phyloP scores from a whole-genome alignment of 2,888 invertebrate genomes.

The Cerceris ruficornis region DNA sequence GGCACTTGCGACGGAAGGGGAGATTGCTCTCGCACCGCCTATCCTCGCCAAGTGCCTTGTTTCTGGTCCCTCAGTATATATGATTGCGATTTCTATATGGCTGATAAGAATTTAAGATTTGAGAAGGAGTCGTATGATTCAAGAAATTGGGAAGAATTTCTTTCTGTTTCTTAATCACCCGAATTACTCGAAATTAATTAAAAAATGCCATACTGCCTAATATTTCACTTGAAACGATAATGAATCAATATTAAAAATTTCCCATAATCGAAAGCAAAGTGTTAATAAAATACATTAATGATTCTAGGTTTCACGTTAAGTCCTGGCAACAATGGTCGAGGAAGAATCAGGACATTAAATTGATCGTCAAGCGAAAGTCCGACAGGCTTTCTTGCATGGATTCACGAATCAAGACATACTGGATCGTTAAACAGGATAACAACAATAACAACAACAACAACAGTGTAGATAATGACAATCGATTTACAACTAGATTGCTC shows the following conservation, averaged over 20 bases:
- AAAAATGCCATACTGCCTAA: neutral
- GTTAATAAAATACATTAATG: neutral
- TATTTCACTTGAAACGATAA: neutral
- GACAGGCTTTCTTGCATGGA: neutral
- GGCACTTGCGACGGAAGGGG: too few relatives aligned
- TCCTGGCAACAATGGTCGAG: conserved; percentile 75
- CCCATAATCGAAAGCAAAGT: neutral
- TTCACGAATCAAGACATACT: neutral
- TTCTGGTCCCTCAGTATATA: too few relatives aligned
- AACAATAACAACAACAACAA: conserved; percentile 52
- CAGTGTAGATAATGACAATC: conserved; percentile 25
- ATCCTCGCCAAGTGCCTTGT: neutral
- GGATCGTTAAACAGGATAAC: conserved; percentile 24
- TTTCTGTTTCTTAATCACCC: too few relatives aligned
- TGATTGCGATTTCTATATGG: too few relatives aligned
- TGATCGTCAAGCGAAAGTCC: conserved; percentile 63
- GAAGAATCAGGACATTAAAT: conserved; percentile 73
- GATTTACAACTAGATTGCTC: conserved; percentile 55
- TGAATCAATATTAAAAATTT: neutral
- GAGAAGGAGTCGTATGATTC: too few relatives aligned
- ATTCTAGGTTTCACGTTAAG: conserved; percentile 74
- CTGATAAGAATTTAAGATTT: too few relatives aligned
- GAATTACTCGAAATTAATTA: too few relatives aligned
- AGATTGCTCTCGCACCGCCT: too few relatives aligned
- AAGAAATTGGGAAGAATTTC: too few relatives aligned